Conservation (phyloP, 2,113 vertebrate species). For the Galemys pyrenaicus region DNA sequence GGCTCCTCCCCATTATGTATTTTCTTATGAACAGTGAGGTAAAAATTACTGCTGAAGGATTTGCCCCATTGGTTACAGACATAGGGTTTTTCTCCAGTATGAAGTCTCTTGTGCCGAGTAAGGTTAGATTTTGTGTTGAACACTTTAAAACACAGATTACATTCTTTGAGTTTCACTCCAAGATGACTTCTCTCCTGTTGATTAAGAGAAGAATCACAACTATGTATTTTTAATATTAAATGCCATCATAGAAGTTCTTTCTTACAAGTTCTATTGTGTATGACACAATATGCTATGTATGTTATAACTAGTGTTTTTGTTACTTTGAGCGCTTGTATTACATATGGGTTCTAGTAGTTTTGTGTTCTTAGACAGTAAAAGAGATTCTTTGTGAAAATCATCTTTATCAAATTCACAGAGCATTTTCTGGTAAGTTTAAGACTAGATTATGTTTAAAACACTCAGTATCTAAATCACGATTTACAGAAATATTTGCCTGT, state of each 20-base stretch:
- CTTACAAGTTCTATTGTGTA: background rate
- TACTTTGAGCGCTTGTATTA: background rate
- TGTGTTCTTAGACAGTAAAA: constrained; percentile 16
- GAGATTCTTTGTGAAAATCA: background rate
- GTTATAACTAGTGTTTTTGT: background rate
- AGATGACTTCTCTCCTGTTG: constrained; percentile 21
- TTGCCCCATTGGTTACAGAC: constrained; percentile 74
- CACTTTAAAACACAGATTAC: constrained; percentile 69
- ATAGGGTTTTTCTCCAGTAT: constrained; percentile 77
- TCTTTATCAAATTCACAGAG: constrained; percentile 26
- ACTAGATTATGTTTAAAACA: background rate
- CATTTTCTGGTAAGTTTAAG: background rate
- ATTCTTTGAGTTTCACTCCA: constrained; percentile 51
- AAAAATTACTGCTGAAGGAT: constrained; percentile 55
- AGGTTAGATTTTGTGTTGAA: constrained; percentile 72
- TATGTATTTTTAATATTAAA: background rate
- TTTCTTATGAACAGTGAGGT: constrained; percentile 57
- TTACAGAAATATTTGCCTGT: constrained; percentile 16
- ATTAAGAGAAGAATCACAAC: background rate
- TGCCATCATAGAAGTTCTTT: background rate
- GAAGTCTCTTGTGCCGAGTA: constrained; percentile 68
- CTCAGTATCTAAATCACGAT: background rate
- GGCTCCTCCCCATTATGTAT: constrained; percentile 67
- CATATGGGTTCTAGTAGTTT: background rate
- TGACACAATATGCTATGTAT: no score